Conservation (phyloP, 2,797 vertebrate species). For the Euphonia xanthogaster region DNA sequence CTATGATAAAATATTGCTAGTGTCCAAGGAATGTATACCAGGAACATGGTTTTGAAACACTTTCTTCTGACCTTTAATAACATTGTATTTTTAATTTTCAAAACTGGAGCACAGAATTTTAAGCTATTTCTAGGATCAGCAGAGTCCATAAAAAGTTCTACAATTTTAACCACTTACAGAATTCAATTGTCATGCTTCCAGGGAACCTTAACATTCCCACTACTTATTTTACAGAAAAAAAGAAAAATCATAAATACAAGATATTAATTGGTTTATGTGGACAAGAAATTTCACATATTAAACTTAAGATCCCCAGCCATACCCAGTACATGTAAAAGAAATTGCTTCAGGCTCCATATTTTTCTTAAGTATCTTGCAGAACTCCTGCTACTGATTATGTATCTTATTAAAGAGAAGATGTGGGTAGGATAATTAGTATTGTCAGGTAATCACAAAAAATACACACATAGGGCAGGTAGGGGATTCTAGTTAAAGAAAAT, state of each 20-base stretch:
- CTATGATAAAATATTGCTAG: not conserved
- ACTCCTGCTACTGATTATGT: not conserved
- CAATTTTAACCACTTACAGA: not conserved
- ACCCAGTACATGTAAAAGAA: not conserved
- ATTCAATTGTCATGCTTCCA: not conserved
- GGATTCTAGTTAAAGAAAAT: not conserved
- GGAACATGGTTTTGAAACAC: not conserved
- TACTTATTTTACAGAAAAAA: not conserved
- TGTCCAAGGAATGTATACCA: not conserved
- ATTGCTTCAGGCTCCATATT: not conserved
- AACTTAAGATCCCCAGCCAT: not conserved
- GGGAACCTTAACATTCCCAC: not conserved
- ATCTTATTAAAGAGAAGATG: not conserved
- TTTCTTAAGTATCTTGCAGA: not conserved
- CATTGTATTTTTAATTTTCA: not conserved
- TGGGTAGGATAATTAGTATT: not conserved
- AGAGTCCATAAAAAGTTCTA: not conserved
- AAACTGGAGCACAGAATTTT: not conserved
- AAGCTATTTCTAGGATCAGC: not conserved
- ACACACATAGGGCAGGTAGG: not conserved
- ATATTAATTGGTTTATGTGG: not conserved
- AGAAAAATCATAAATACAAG: not conserved
- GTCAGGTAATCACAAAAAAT: constrained; percentile 36
- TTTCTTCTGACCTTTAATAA: not conserved
- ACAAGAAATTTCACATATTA: not conserved